A percentile compares a stretch with the other conserved stretches of the same genome.
These are phyloP conservation scores for Lindbergichthys nudifrons DNA, from an alignment of 2,797 vertebrate genomes.

Conservation along the genomic window DNA sequence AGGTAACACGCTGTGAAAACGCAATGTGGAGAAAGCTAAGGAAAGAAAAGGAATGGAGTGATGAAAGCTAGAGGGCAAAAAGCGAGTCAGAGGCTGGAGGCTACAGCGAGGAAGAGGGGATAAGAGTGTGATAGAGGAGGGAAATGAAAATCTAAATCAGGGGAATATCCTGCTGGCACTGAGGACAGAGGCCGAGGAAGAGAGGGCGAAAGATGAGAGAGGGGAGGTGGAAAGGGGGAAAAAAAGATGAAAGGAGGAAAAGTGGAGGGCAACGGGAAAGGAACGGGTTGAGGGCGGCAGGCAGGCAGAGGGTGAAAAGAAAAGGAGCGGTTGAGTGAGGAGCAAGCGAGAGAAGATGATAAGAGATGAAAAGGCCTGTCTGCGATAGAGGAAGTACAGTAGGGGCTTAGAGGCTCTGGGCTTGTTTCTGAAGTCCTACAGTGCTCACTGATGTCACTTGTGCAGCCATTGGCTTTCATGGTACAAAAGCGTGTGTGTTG, in stretches of 20 bases:
- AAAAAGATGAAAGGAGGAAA: conserved; percentile 67
- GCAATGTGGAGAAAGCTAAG: conserved; percentile 79
- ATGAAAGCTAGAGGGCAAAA: conserved; percentile 82
- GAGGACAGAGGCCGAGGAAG: conserved; percentile 76
- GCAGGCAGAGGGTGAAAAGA: conserved; percentile 65
- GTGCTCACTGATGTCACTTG: conserved; percentile 76
- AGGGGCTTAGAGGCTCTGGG: conserved; percentile 74
- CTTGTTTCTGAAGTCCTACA: conserved; percentile 77
- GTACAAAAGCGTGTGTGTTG: conserved; percentile 65
- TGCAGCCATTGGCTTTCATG: conserved; percentile 73
- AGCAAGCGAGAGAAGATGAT: conserved; percentile 74
- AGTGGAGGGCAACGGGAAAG: conserved; percentile 67
- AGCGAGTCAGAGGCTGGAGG: conserved; percentile 72
- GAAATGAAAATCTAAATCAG: conserved; percentile 85
- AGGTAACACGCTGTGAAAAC: conserved; percentile 82
- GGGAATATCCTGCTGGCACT: conserved; percentile 83
- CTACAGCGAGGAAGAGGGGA: conserved; percentile 77
- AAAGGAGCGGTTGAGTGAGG: conserved; percentile 70
- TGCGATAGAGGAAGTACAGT: conserved; percentile 81
- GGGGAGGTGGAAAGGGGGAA: conserved; percentile 53
- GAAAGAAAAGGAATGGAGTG: conserved; percentile 80
- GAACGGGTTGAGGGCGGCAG: conserved; percentile 64
- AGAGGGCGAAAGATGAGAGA: conserved; percentile 72
- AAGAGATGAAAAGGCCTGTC: conserved; percentile 79
- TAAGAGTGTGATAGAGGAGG: conserved; percentile 79